phyloP scores from a whole-genome alignment of 2,888 invertebrate species.

The Cybosia mesomella region DNA sequence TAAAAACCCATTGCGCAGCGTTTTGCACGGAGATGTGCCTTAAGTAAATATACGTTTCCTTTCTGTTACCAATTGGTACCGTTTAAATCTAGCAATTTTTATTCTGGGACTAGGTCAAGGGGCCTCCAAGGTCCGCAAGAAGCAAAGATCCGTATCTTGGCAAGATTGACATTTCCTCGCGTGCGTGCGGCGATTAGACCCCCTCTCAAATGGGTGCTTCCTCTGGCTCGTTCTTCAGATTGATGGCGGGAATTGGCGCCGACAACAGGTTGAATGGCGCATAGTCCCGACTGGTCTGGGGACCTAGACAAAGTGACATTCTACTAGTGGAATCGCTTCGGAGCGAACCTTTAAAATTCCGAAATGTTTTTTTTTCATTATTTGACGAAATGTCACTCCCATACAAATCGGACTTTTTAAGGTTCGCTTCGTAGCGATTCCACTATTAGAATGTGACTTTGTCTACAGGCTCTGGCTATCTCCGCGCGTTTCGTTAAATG shows the following conservation, averaged over 20 bases:
- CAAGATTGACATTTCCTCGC: slow-evolving; percentile 67
- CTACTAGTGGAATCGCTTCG: too few relatives aligned
- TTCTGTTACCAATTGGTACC: background rate
- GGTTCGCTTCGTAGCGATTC: too few relatives aligned
- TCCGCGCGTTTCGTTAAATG: background rate
- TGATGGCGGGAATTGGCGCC: slow-evolving; percentile 43
- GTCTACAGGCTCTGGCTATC: too few relatives aligned
- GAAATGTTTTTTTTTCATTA: too few relatives aligned
- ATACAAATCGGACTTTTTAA: too few relatives aligned
- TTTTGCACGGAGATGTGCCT: background rate
- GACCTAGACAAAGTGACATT: too few relatives aligned
- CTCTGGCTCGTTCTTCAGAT: slow-evolving; percentile 42
- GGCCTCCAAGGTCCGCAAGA: slow-evolving; percentile 38
- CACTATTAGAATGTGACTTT: too few relatives aligned
- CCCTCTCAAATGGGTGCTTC: slow-evolving; percentile 69
- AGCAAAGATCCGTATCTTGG: slow-evolving; percentile 40
- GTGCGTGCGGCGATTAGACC: slow-evolving; percentile 47
- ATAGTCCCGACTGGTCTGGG: too few relatives aligned
- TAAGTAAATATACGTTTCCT: background rate
- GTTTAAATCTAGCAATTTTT: background rate
- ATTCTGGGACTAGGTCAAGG: slow-evolving; percentile 36
- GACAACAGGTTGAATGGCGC: slow-evolving; percentile 37
- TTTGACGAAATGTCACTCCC: too few relatives aligned
- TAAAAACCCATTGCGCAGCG: background rate
- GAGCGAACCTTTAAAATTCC: too few relatives aligned